Base-by-base conservation (phyloP, 1,140 invertebrate species). In the Drosophila nasuta region DNA sequence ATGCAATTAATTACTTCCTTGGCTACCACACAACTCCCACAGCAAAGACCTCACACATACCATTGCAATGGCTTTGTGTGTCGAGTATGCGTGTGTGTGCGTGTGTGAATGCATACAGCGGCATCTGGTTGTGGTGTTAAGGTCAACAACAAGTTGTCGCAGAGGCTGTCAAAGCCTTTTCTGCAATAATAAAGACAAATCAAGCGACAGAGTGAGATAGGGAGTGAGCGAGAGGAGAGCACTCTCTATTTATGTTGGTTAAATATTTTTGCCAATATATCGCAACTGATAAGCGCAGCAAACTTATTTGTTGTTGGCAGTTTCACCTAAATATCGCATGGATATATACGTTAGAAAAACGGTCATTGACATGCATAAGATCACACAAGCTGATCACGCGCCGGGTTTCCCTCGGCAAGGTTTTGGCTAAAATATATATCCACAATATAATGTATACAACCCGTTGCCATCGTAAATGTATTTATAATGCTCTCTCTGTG, bases 351-450 rank as follows among this genome's bases (percentile, higher is more conserved):
- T 54, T 79, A 68, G 43, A 58, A 58, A 63, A 57, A 73, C 76
- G 81, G 81, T 87, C 82, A 75, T 88, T 87, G 82, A 88, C 83
- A 77, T 77, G 80, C 67, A 60, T 20, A 59, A 66, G 45, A 75
- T 82, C 69, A 41, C 45, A 54, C 48, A 83, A 67, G 46, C 81
- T 59, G 58, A 81, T 83, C 81, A 83, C 81, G 81, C 82, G 81
- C 70, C 81, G 66, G 52, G 58, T 70, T 75, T 74, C 72, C 72
- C 72, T 58, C 58, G 41, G 45, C 48, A 45, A 45, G 57, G 20
- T 41, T 38, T 43, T 38, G 35, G 74, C 68, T 76, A 59, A 45
- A 69, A 69, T 46, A 10, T 28, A 25, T 25, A 25, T 25, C 20
- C 20, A 25, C 35, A 15, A 41, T 46, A 65, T 65, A 68, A 41